phyloP scores from a whole-genome alignment of 2,888 invertebrate genomes.

The Pardosa pseudoannulata region DNA sequence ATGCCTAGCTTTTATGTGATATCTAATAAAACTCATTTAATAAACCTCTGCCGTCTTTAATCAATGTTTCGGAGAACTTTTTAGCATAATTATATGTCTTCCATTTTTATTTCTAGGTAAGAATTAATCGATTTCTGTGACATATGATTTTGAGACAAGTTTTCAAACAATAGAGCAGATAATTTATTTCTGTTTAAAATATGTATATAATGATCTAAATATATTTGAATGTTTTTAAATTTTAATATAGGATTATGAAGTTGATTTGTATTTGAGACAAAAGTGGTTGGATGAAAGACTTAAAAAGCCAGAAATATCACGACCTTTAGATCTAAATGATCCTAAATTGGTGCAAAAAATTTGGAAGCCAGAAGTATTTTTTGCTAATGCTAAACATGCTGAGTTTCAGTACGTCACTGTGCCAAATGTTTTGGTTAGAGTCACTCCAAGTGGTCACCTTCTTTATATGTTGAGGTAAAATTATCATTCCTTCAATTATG shows the following conservation, averaged over 20 bases:
- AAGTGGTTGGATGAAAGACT: constrained; percentile 79
- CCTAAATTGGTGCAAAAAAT: constrained; percentile 75
- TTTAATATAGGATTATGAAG: constrained; percentile 79
- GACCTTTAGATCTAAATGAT: constrained; percentile 79
- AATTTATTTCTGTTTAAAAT: too few relatives aligned
- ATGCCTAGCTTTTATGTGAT: too few relatives aligned
- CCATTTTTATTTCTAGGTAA: too few relatives aligned
- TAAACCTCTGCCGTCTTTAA: too few relatives aligned
- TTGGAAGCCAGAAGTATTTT: constrained; percentile 76
- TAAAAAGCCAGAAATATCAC: constrained; percentile 78
- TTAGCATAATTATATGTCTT: too few relatives aligned
- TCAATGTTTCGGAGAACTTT: too few relatives aligned
- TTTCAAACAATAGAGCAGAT: too few relatives aligned
- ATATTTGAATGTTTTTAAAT: constrained; percentile 6
- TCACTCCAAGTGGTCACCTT: constrained; percentile 74
- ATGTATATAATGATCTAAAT: too few relatives aligned
- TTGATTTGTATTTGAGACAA: constrained; percentile 80
- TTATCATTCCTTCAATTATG: too few relatives aligned
- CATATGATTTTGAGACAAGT: too few relatives aligned
- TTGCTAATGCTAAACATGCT: constrained; percentile 75
- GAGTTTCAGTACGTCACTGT: constrained; percentile 75
- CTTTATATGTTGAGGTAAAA: constrained; percentile 75
- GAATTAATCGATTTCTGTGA: too few relatives aligned
- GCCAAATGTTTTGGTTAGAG: constrained; percentile 75
- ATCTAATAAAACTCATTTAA: too few relatives aligned